Percentiles rank a stretch among this genome's conserved stretches.
Evolutionary conservation across 2,113 vertebrate genomes (phyloP).

Genomic region (Callorhinus ursinus): DNA sequence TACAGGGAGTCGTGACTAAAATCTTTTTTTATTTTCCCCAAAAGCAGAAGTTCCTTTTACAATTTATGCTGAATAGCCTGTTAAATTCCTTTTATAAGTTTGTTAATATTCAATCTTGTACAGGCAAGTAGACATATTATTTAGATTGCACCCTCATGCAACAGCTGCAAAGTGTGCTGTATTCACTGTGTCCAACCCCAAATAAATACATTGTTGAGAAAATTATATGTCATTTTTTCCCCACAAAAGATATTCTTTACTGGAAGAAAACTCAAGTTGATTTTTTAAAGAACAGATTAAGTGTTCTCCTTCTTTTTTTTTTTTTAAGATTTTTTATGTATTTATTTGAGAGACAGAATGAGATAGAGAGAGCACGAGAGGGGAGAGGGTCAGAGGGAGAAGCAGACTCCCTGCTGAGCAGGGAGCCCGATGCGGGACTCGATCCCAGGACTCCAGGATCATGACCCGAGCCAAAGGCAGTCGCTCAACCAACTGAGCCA

Average conservation of each 20-base stretch:
- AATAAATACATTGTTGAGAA: background rate
- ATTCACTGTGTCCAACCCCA: background rate
- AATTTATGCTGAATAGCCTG: background rate
- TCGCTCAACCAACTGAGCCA: no score
- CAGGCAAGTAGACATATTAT: background rate
- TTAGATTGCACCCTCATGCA: background rate
- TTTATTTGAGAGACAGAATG: no score
- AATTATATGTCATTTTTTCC: no score
- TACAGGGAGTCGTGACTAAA: background rate
- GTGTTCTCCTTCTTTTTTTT: background rate
- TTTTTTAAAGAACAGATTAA: background rate
- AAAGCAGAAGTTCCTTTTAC: slow-evolving; percentile 2
- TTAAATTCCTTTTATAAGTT: background rate
- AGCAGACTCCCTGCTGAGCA: no score
- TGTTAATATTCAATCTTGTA: slow-evolving; percentile 6
- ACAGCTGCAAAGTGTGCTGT: background rate
- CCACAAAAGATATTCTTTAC: background rate
- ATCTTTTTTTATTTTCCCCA: background rate
- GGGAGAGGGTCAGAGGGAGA: no score
- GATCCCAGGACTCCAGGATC: no score
- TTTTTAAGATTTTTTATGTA: no score
- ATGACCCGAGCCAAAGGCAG: no score
- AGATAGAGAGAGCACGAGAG: no score
- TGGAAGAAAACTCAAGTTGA: background rate
- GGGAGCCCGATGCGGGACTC: no score